These are phyloP conservation scores for Kryptopterus vitreolus DNA, from an alignment of 2,797 vertebrate species.

Conservation along the genomic window DNA sequence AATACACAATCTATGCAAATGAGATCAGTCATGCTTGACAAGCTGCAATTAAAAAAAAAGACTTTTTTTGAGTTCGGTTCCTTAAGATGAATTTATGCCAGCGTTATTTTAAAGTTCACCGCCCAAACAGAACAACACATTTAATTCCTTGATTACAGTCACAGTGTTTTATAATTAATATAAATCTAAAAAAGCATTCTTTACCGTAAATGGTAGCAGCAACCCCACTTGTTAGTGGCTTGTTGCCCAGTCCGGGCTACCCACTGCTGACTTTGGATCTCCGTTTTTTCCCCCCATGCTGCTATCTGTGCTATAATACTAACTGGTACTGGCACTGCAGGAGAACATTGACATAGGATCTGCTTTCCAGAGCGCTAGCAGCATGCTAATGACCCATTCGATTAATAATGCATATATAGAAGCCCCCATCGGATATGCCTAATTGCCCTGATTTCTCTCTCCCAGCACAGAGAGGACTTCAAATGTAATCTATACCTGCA, in stretches of 20 bases:
- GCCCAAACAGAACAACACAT: neutral
- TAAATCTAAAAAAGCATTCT: neutral
- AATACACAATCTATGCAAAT: neutral
- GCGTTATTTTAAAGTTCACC: neutral
- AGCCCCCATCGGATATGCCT: conserved; percentile 66
- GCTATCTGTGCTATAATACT: conserved; percentile 47
- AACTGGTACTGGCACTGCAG: conserved; percentile 38
- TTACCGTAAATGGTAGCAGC: conserved; percentile 15
- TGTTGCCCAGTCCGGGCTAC: conserved; percentile 15
- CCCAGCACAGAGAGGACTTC: conserved; percentile 60
- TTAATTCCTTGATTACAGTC: neutral
- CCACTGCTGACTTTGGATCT: conserved; percentile 26
- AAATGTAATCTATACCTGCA: conserved; percentile 64
- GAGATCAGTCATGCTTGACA: neutral
- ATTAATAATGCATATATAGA: conserved; percentile 73
- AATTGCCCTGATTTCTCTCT: conserved; percentile 72
- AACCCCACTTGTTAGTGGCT: neutral
- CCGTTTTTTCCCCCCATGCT: conserved; percentile 20
- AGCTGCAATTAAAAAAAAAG: neutral
- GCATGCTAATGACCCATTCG: conserved; percentile 66
- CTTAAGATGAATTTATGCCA: neutral
- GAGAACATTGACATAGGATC: conserved; percentile 65
- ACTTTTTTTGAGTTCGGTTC: neutral
- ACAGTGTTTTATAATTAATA: neutral
- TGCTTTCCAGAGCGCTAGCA: conserved; percentile 65